Base-by-base conservation (phyloP, 2,888 invertebrate genomes). In the Herminia tarsipennalis region DNA sequence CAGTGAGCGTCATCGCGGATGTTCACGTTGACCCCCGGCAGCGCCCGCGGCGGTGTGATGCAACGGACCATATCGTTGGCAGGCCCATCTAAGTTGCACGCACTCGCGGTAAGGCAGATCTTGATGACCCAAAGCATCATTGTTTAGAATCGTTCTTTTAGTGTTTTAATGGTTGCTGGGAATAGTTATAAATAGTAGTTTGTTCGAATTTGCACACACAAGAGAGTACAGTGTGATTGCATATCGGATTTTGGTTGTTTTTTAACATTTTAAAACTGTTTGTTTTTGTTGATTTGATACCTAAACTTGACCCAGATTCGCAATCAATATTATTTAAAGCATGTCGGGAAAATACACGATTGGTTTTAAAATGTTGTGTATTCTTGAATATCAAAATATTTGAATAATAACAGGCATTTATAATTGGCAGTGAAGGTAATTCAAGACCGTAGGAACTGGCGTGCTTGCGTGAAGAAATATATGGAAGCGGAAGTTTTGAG, bases 1-100 rank as follows among this genome's bases (percentile, higher is more conserved):
- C 58, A 47, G 65, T 61, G 56, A 61, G 56, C 65, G 61, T 53
- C 46, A 59, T 51, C 59, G 63, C 61, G 60, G 55, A 55, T 42
- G 62, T 50, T 51, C 42, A 51, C 43, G 46, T 60, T 73, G 73
- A 73, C 76, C 75, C 72, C 43, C 56, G 38, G 49, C 43, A 35
- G 40, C 39, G 62, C 64, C 57, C 53, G 64, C 42, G 52, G 66
- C 62, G 33, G 22, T 52, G 22, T 69, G 66, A 60, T 30, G 69
- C 60, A 69, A 56, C 54, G 14, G 12, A 39, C 52, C 48, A 57
- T 56, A 56, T 52, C 45, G 34, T 30, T 47, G 33, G 53, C 52
- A 53, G 51, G 37, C 50, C 30, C 48, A 56, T 54, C 41, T 48
- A 10, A 32, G 46, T 39, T 46, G 34, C 40, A 42, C 25, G 20